Percentiles rank a stretch among this genome's conserved stretches.
Evolutionary conservation across 2,888 invertebrate genomes (phyloP).

Genomic region (Norana najaformis): DNA sequence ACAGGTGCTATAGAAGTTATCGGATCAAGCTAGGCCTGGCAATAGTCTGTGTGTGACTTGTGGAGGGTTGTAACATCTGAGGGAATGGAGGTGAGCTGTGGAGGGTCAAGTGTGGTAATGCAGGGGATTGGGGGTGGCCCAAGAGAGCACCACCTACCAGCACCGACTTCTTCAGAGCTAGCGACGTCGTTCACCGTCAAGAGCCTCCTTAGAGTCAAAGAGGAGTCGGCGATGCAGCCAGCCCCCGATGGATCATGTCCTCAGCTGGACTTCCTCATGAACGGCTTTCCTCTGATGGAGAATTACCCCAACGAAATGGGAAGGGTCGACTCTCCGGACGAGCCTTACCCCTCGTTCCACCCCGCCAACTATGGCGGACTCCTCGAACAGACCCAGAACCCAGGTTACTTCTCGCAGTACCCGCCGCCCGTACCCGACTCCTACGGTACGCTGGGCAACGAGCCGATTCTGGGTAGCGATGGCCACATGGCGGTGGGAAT

Average conservation of each 20-base stretch:
- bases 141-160: neutral
- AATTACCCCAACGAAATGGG: neutral
- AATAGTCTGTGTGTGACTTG: neutral
- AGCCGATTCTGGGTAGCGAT: neutral
- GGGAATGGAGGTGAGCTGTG: neutral
- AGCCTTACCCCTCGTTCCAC: conserved; percentile 15
- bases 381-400: neutral
- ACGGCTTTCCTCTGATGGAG: conserved; percentile 7
- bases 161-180: neutral
- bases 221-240: neutral
- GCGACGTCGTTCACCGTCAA: conserved; percentile 23
- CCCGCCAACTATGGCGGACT: neutral
- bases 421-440: neutral
- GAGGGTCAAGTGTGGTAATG: neutral
- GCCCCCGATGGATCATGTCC: neutral
- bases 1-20: neutral
- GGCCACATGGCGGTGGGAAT: neutral
- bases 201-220: neutral
- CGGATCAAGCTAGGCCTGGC: neutral
- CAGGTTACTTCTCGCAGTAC: neutral
- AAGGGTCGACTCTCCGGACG: conserved; percentile 2
- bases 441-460: neutral
- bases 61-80: neutral
- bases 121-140: neutral
- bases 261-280: conserved; percentile 20